Conservation (phyloP, 1,140 invertebrate species). For the Sinonovacula constricta region DNA sequence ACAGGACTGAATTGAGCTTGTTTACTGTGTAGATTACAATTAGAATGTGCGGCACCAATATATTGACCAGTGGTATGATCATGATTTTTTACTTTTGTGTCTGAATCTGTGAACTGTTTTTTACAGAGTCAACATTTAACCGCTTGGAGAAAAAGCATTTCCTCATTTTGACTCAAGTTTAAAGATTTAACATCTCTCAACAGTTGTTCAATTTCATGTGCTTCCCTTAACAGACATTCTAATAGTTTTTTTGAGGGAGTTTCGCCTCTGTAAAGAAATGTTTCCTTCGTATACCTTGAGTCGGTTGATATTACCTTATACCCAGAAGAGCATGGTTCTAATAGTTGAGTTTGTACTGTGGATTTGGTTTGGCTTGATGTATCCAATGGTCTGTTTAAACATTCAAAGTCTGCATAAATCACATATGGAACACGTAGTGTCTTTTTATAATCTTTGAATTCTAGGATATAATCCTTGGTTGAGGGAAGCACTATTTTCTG, state of each 20-base stretch:
- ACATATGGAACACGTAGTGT: not conserved
- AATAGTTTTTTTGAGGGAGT: not conserved
- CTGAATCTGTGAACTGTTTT: slow-evolving; percentile 41
- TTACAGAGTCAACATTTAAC: slow-evolving; percentile 18
- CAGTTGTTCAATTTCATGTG: slow-evolving; percentile 2
- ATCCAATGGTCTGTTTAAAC: not conserved
- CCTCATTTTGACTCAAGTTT: slow-evolving; percentile 4
- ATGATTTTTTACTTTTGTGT: slow-evolving; percentile 22
- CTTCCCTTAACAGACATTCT: slow-evolving; percentile 29
- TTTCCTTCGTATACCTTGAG: slow-evolving; percentile 1
- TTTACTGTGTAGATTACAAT: slow-evolving; percentile 41
- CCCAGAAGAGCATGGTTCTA: slow-evolving; percentile 40
- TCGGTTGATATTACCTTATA: slow-evolving; percentile 8
- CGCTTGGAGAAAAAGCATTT: slow-evolving; percentile 10
- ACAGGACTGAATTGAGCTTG: slow-evolving; percentile 61
- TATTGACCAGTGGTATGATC: slow-evolving; percentile 41
- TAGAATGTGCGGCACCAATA: slow-evolving; percentile 34
- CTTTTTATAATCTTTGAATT: not conserved
- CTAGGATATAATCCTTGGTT: slow-evolving; percentile 3
- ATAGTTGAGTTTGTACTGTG: slow-evolving; percentile 20
- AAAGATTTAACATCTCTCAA: slow-evolving; percentile 34
- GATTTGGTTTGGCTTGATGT: slow-evolving; percentile 1
- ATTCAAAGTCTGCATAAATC: slow-evolving; percentile 11
- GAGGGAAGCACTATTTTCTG: not conserved
- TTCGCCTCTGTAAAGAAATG: slow-evolving; percentile 6